Base-by-base conservation (phyloP, 2,888 invertebrate genomes). In the Drosophila testacea region DNA sequence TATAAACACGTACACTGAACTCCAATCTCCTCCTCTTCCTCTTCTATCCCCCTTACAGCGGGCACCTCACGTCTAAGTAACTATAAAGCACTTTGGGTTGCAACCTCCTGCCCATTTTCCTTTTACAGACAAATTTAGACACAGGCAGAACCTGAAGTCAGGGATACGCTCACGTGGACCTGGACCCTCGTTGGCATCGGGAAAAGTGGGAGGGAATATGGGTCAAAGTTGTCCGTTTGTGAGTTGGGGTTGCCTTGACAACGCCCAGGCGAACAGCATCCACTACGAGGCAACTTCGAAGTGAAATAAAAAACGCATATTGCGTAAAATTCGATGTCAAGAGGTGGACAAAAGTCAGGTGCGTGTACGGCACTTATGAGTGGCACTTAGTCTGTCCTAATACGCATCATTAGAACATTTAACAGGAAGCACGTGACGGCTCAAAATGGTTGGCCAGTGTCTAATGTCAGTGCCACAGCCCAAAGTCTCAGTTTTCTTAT, bases 361-460 rank as follows among this genome's bases (percentile, higher is more conserved):
- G 84, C 76, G 75, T 83, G 78, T 69, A 81, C 68, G 78, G 71
- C 81, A 81, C 84, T 83, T 88, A 88, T 83, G 88, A 81, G 84
- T 83, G 89, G 79, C 83, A 88, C 89, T 83, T 88, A 86, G 83
- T 65, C 89, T 65, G 73, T 73, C 79, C 83, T 89, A 85, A 85
- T 89, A 88, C 88, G 81, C 89, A 85, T 89, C 89, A 85, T 85
- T 89, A 88, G 88, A 81, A 78, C 86, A 88, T 85, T 85, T 89
- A 88, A 89, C 83, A 89, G 89, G 80, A 88, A 85, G 72, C 85
- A 89, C 85, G 85, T 85, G 89, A 85, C 71, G 70, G 56, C 70
- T 65, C 69, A 62, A 52, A 55, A 39, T 51, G 62, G 41, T 39
- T 16, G 39, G 34, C 16, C 39, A 44, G 22, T 16, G 13, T 41